Evolutionary conservation across 2,888 invertebrate genomes (phyloP).

Genomic region (Fragum sueziense): DNA sequence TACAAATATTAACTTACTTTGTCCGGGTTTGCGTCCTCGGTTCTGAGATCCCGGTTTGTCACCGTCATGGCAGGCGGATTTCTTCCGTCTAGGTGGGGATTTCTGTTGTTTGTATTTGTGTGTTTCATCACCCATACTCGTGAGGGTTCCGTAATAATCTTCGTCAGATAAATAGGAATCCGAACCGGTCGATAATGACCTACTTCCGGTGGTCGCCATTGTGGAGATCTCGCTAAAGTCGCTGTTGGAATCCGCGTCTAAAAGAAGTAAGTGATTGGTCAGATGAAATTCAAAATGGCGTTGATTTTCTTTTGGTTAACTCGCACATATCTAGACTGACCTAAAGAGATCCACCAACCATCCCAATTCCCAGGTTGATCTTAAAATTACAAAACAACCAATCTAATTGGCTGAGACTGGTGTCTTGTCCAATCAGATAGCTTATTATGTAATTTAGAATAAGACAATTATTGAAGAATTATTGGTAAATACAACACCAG

Average conservation of each 20-base stretch:
- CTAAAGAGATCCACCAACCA: too few species aligned
- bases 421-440: too few species aligned
- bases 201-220: neutral
- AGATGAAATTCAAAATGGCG: too few species aligned
- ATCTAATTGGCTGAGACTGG: too few species aligned
- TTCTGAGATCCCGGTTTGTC: conserved; percentile 54
- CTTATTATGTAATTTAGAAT: too few species aligned
- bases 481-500: too few species aligned
- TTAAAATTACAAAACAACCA: too few species aligned
- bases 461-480: too few species aligned
- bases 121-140: neutral
- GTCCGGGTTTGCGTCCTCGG: conserved; percentile 64
- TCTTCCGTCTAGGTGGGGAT: conserved; percentile 15
- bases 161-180: conserved; percentile 50
- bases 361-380: too few species aligned
- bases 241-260: conserved; percentile 20
- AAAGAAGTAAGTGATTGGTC: too few species aligned
- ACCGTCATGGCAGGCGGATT: conserved; percentile 39
- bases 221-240: conserved; percentile 4
- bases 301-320: too few species aligned
- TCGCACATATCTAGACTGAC: too few species aligned
- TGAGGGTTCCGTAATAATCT: neutral
- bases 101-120: conserved; percentile 6
- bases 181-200: neutral
- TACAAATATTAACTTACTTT: conserved; percentile 56